A percentile compares a stretch with the other conserved stretches of the same genome.
Conservation (phyloP, 1,140 invertebrate genomes). For the Matsumurasca onukii region DNA sequence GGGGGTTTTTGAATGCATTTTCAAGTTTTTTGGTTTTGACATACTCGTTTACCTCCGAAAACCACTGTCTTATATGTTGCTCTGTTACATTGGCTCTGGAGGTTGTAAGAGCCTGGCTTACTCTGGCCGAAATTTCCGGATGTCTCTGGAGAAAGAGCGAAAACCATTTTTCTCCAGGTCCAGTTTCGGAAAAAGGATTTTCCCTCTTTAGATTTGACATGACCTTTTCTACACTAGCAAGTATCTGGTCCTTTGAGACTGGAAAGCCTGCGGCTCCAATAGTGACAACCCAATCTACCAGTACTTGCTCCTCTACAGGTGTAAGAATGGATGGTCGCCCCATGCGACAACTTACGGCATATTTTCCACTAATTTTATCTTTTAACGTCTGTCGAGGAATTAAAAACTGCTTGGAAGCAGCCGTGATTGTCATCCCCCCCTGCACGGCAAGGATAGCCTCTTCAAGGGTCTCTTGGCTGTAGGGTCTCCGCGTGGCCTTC, state of each 20-base stretch:
- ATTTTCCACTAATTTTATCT: constrained; percentile 42
- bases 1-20: constrained; percentile 42
- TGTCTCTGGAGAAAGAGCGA: constrained; percentile 41
- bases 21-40: constrained; percentile 40
- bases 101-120: constrained; percentile 34
- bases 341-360: constrained; percentile 40
- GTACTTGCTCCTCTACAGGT: constrained; percentile 42
- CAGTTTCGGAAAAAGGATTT: constrained; percentile 33
- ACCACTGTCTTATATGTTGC: constrained; percentile 41
- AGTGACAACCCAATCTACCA: constrained; percentile 44
- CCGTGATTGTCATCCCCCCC: constrained; percentile 6
- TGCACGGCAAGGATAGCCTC: background rate
- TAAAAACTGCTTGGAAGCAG: background rate
- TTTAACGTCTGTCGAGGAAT: constrained; percentile 16
- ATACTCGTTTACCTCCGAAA: constrained; percentile 40
- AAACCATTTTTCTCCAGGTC: constrained; percentile 30
- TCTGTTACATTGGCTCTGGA: constrained; percentile 33
- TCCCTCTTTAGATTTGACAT: constrained; percentile 40
- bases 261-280: constrained; percentile 46
- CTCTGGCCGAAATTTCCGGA: constrained; percentile 39
- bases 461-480: background rate
- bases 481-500: background rate
- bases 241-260: constrained; percentile 44
- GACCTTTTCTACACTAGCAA: constrained; percentile 47
- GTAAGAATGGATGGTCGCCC: constrained; percentile 41